Evolutionary conservation across 1,140 invertebrate genomes (phyloP).

Genomic region (Meloidogyne exigua): DNA sequence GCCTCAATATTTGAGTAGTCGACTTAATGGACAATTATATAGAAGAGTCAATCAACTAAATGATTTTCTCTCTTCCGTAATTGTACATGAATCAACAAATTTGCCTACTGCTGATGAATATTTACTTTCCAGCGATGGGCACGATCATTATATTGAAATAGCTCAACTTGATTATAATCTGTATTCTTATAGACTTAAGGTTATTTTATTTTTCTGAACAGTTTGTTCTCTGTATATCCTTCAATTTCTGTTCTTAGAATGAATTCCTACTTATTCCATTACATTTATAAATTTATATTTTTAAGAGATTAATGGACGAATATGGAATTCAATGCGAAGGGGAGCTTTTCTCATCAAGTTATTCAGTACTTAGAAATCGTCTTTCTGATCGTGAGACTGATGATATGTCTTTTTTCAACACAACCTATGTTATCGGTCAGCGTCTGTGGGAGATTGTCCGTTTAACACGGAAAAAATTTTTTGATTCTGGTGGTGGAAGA

Average conservation of each 20-base stretch:
- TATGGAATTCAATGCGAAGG: constrained; percentile 54
- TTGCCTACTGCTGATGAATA: constrained; percentile 21
- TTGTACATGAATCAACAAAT: constrained; percentile 20
- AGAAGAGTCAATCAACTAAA: constrained; percentile 13
- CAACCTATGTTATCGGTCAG: constrained; percentile 38
- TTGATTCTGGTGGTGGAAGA: constrained; percentile 26
- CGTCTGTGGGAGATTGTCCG: constrained; percentile 28
- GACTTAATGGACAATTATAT: constrained; percentile 30
- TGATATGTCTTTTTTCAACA: constrained; percentile 52
- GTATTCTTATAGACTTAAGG: constrained; percentile 27
- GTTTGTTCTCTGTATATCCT: background rate
- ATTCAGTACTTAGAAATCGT: constrained; percentile 34
- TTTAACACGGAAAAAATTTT: constrained; percentile 29
- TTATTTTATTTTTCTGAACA: background rate
- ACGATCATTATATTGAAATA: constrained; percentile 15
- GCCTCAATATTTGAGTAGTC: constrained; percentile 30
- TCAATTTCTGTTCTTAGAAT: no score
- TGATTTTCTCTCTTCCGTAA: constrained; percentile 24
- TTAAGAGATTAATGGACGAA: constrained; percentile 50
- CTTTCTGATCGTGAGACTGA: constrained; percentile 39
- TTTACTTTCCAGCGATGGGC: background rate
- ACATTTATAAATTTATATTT: background rate
- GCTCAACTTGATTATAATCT: constrained; percentile 23
- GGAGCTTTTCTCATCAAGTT: constrained; percentile 46
- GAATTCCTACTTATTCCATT: no score